phyloP scores from a whole-genome alignment of 2,888 invertebrate genomes.

The Laspeyria flexula region DNA sequence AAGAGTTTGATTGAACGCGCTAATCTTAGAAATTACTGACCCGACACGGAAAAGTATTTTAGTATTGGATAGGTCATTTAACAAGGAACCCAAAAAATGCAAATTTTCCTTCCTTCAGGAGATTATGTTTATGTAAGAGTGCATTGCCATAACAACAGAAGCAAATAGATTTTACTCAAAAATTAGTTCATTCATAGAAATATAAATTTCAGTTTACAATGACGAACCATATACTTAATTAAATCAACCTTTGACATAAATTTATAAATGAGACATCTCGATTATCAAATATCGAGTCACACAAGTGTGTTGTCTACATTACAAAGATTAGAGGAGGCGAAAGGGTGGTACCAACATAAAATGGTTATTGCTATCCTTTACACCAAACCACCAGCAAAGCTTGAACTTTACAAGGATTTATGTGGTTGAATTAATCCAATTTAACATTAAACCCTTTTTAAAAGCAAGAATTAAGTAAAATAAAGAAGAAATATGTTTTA shows the following conservation, averaged over 20 bases:
- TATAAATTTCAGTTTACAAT: too few species aligned
- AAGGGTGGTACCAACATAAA: conserved; percentile 23
- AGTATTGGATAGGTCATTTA: too few species aligned
- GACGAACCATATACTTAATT: too few species aligned
- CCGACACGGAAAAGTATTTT: too few species aligned
- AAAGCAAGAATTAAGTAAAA: conserved; percentile 49
- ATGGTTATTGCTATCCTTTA: conserved; percentile 8
- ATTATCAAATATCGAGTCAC: conserved; percentile 13
- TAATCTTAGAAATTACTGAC: too few species aligned
- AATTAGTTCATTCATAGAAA: neutral
- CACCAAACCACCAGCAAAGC: conserved; percentile 30
- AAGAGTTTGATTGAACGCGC: too few species aligned
- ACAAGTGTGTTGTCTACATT: conserved; percentile 20
- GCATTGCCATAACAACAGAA: too few species aligned
- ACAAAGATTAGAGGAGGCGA: conserved; percentile 13
- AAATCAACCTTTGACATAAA: too few species aligned
- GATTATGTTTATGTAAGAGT: too few species aligned
- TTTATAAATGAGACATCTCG: conserved; percentile 1
- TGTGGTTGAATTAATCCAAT: conserved; percentile 68
- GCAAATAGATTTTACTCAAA: neutral
- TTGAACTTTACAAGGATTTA: conserved; percentile 62
- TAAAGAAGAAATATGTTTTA: conserved; percentile 26
- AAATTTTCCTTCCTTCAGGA: too few species aligned
- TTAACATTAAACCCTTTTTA: conserved; percentile 62
- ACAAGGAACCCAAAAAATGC: too few species aligned